These are phyloP conservation scores for Euzetes globulus DNA, from an alignment of 2,888 invertebrate genomes.

Conservation along the genomic window DNA sequence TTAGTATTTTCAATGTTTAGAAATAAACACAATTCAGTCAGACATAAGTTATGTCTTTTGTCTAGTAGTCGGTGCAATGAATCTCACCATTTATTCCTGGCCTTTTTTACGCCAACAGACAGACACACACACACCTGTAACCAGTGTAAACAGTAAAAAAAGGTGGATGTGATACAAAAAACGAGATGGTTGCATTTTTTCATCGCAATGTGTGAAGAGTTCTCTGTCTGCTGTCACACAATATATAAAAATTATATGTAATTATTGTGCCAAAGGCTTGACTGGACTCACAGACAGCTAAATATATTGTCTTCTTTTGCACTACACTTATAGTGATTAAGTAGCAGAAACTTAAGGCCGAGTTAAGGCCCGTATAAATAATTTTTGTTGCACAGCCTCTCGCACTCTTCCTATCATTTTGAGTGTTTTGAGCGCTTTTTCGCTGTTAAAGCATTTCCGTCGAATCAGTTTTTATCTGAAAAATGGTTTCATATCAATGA, in stretches of 20 bases:
- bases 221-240: background rate
- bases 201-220: background rate
- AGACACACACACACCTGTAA: too few relatives aligned
- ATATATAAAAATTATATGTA: background rate
- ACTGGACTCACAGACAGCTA: conserved; percentile 4
- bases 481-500: background rate
- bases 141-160: too few relatives aligned
- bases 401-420: background rate
- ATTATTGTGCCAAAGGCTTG: conserved; percentile 23
- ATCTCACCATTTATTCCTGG: too few relatives aligned
- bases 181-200: background rate
- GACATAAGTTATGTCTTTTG: too few relatives aligned
- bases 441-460: background rate
- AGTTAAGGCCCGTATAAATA: background rate
- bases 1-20: too few relatives aligned
- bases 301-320: conserved; percentile 3
- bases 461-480: background rate
- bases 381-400: background rate
- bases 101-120: too few relatives aligned
- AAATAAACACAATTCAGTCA: too few relatives aligned
- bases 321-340: background rate
- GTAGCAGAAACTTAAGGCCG: background rate
- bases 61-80: too few relatives aligned
- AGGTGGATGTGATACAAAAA: too few relatives aligned
- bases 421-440: background rate